Evolutionary conservation across 2,113 vertebrate genomes (phyloP).

Genomic region (Hassar affinis): DNA sequence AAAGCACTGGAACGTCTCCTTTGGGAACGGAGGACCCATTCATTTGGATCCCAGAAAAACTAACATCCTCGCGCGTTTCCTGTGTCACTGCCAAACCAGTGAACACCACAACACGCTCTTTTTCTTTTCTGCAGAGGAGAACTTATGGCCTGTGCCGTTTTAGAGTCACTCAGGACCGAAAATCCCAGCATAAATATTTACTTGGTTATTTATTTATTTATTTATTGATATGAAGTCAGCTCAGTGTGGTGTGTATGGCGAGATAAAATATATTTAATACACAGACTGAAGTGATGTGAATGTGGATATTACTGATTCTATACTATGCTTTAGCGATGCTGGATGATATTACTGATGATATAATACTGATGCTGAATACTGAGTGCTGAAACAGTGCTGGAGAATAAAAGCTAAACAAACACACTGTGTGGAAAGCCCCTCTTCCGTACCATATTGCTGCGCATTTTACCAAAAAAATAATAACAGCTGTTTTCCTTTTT

Average conservation of each 20-base stretch:
- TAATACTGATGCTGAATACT: too few species aligned
- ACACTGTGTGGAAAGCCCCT: background rate
- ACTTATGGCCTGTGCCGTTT: background rate
- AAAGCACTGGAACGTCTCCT: conserved; percentile 23
- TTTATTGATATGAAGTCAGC: background rate
- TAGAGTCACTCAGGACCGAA: background rate
- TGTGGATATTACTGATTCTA: too few species aligned
- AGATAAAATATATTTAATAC: background rate
- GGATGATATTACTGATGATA: too few species aligned
- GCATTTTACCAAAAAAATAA: background rate
- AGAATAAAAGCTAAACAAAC: background rate
- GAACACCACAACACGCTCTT: conserved; percentile 8
- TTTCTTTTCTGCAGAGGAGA: background rate
- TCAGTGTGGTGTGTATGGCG: background rate
- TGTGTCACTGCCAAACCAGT: conserved; percentile 10
- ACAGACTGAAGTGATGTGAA: background rate
- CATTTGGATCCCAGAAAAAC: background rate
- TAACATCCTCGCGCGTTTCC: conserved; percentile 26
- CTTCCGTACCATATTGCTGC: background rate
- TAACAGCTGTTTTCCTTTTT: too few species aligned
- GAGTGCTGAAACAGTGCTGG: background rate
- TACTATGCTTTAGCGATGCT: too few species aligned
- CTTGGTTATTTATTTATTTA: too few species aligned
- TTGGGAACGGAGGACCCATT: conserved; percentile 26
- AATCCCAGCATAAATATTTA: conserved; percentile 2